Evolutionary conservation across 2,797 vertebrate species (phyloP), one percentile per base, ranked within the genome.

Genomic region (Chelonia mydas): DNA sequence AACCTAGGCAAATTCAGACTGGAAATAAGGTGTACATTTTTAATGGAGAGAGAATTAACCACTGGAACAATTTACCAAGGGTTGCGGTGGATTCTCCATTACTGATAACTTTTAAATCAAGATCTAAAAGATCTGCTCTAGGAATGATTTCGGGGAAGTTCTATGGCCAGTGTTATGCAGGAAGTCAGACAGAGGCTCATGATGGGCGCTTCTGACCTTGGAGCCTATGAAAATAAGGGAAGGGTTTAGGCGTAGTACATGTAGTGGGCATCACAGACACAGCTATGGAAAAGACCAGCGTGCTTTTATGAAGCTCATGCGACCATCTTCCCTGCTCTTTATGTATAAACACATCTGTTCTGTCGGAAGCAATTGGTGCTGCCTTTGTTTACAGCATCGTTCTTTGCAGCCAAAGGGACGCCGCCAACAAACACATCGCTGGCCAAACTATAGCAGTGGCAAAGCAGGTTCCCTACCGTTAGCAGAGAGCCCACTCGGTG

Each of bases 401-500:
- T 88, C 88, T 83, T 3, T 11, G 59, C 28, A 33, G 59, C 59
- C 59, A 59, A 68, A 96, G 74, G 54, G 13, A n/a, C 49, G 37
- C n/a, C 19, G 27, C 50, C 65, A 82, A 37, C 23, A 41, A 4
- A 7, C 76, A 8, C n/a, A 11, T 41, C 28, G 6, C 3, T 28
- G 65, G 1, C 0, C 0, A 3, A 37, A 13, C 0, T 5, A 10
- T 57, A 11, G 1, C 74, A 79, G 25, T 8, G 45, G 83, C 54
- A 81, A n/a, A 78, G 77, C 11, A 45, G 1, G 6, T 33, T 95
- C 13, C 81, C 19, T 59, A 6, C 1, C 0, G 3, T 25, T 16
- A 87, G 28, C 31, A 27, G 25, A 57, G 25, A 57, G 55, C 55
- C 55, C 55, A 28, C 55, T 27, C 11, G 10, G 25, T 11, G 23